Base-by-base conservation (phyloP, 2,113 vertebrate genomes). In the Hippocampus mohnikei region DNA sequence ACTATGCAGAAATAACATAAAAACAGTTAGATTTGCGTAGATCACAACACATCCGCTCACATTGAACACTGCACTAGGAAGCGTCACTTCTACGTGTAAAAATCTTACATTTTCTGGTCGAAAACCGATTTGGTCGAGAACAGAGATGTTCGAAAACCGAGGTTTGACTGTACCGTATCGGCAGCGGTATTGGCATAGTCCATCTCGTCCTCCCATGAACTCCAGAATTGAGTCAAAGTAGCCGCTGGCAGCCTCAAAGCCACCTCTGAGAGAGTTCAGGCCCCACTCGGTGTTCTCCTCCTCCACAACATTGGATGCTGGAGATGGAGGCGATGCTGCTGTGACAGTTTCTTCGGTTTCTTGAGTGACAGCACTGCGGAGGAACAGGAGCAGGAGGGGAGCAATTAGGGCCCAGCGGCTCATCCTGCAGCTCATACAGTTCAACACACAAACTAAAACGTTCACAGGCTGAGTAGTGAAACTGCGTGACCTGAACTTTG, bases 141-240 rank as follows among this genome's bases (percentile, higher is more conserved):
- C 5, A 37, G 33, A 37, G 5, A 37, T 5, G 33, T 37, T 37
- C 33, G 33, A 37, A 37, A 37, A 37, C 33, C 33, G 33, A 37
- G 33, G 33, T 37, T 37, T 37, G 33, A 37, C 33, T 64, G 40
- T 44, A 42, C 96, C 96, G 0, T 92, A 95, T 42, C 95, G 91
- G 71, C 96, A 98, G 52, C 93, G 90, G 88, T 96, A 96, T 72
- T 98, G 95, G 12, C 96, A 98, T 44, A 98, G 90, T 0, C 96
- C 96, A 0, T 98, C 94, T 55, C 94, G 95, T 0, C 96, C 96
- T 1, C 96, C 96, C 4, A 98, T 91, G 67, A 97, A 90, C 80
- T 98, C 96, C 82, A 95, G 76, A 85, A 98, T 91, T 0, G 95
- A 96, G 80, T 98, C 96, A 0, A 98, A 96, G 89, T 97, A 97